A percentile compares a stretch with the other conserved stretches of the same genome.
phyloP scores from a whole-genome alignment of 1,140 invertebrate species.

The Apis laboriosa region DNA sequence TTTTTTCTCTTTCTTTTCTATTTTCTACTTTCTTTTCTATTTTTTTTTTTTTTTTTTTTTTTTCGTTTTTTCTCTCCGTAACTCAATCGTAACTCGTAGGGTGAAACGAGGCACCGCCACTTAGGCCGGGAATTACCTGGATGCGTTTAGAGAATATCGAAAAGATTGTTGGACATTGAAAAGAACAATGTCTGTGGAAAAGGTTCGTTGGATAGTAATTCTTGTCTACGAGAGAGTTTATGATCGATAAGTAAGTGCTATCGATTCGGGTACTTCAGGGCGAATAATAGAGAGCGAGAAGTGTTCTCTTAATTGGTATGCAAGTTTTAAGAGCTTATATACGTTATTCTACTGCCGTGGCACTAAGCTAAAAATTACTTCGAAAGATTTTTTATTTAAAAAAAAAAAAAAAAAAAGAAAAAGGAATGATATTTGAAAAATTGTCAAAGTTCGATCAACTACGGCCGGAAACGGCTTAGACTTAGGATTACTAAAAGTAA shows the following conservation, averaged over 20 bases:
- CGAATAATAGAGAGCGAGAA: constrained; percentile 58
- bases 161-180: constrained; percentile 23
- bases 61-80: background rate
- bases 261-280: constrained; percentile 58
- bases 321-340: constrained; percentile 62
- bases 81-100: too few relatives aligned
- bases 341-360: constrained; percentile 53
- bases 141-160: constrained; percentile 54
- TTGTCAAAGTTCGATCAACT: constrained; percentile 8
- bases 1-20: background rate
- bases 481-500: constrained; percentile 43
- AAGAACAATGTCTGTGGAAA: constrained; percentile 42
- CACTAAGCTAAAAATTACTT: constrained; percentile 57
- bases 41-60: background rate
- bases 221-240: constrained; percentile 53
- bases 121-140: constrained; percentile 66
- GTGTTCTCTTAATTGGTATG: constrained; percentile 65
- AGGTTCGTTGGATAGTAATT: constrained; percentile 51
- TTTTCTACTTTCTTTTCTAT: background rate
- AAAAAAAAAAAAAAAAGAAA: background rate
- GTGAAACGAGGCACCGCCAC: constrained; percentile 61
- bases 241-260: constrained; percentile 61
- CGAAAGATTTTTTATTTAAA: constrained; percentile 38
- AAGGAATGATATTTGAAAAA: background rate
- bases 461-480: constrained; percentile 21